phyloP scores from a whole-genome alignment of 1,140 invertebrate genomes.

The Andricus grossulariae region DNA sequence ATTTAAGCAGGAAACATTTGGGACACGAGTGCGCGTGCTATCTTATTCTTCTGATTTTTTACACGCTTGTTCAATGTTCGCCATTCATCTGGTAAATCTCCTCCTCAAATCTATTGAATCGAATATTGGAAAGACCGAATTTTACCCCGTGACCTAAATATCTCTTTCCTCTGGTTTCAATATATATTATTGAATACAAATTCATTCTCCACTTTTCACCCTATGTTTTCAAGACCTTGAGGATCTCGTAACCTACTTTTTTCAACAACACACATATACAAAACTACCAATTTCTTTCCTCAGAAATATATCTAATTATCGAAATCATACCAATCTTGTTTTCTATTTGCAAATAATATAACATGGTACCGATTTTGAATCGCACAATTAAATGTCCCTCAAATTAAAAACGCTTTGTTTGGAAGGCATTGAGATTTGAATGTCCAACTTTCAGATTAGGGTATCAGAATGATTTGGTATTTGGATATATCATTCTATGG shows the following conservation, averaged over 20 bases:
- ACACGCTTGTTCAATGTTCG: constrained; percentile 40
- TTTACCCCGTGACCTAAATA: constrained; percentile 64
- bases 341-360: no score
- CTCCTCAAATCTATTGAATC: constrained; percentile 55
- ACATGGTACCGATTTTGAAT: no score
- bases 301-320: no score
- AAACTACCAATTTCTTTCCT: no score
- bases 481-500: no score
- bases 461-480: no score
- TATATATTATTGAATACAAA: constrained; percentile 51
- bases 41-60: constrained; percentile 51
- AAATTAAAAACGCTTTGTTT: no score
- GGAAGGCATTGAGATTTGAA: no score
- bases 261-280: no score
- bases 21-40: constrained; percentile 56
- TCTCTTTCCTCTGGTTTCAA: constrained; percentile 47
- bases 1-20: constrained; percentile 55
- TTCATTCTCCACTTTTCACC: constrained; percentile 39
- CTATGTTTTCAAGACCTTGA: constrained; percentile 7
- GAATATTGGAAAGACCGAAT: constrained; percentile 61
- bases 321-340: no score
- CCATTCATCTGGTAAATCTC: constrained; percentile 52
- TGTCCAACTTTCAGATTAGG: no score
- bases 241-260: not conserved
- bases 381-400: no score